Base-by-base conservation (phyloP, 2,888 invertebrate genomes). In the Idaea aversata region DNA sequence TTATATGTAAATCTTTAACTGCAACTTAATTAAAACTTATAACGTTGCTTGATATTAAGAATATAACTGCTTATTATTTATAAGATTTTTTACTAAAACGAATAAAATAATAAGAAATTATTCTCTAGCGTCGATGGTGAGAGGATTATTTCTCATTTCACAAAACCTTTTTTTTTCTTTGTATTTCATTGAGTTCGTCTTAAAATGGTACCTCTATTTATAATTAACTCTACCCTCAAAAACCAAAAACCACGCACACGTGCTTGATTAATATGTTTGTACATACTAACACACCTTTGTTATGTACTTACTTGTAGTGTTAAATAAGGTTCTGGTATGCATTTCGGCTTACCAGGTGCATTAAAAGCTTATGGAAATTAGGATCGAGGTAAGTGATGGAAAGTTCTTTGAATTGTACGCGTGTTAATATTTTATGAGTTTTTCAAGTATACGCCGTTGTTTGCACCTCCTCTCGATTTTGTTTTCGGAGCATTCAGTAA, bases 291-390 rank as follows among this genome's bases (percentile, higher is more conserved):
- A 47, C 10, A 47, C 47, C 47, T 47, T 47, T 47, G 47, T 47
- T 47, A 47, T 78, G 78, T 82, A 81, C 83, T 83, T 82, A 81
- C 83, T 83, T 84, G 83, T 77, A 87, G 87, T 87, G 88, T 82
- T 88, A 90, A 88, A 77, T 79, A 47, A 85, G 80, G 75, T 72
- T 78, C 77, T 78, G 80, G 83, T 75, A 82, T 74, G 79, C 75
- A 76, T 76, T 72, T 73, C 47, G 78, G 58, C 78, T 77, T 70
- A 75, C 75, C 75, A 86, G 86, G 81, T 86, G 85, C 81, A 78
- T 79, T 78, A 75, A 73, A 63, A 65, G 34, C 60, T 75, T 67
- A 73, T 71, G 71, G 67, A 70, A 67, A 61, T 58, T 34, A 47
- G 34, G 47, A 25, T 25, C 25, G 25, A 47, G 47, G 47, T 10